Conservation (phyloP, 2,888 invertebrate genomes). For the Lathronympha strigana region DNA sequence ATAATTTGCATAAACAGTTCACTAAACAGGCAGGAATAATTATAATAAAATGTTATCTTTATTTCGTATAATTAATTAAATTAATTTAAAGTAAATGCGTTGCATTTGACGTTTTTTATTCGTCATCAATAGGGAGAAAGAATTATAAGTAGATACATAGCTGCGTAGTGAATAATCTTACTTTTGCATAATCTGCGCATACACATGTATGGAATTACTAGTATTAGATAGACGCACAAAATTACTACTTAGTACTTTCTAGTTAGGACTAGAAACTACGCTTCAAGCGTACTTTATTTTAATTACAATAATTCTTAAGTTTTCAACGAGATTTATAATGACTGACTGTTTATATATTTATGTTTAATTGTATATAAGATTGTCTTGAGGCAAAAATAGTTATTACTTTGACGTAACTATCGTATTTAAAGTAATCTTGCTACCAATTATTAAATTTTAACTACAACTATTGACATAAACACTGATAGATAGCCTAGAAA, state of each 20-base stretch:
- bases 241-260: conserved; percentile 40
- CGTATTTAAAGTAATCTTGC: no score
- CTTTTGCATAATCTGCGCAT: conserved; percentile 21
- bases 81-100: background rate
- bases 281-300: conserved; percentile 36
- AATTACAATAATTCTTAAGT: conserved; percentile 31
- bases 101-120: background rate
- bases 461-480: no score
- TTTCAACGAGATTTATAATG: conserved; percentile 32
- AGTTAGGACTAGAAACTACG: conserved; percentile 37
- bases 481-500: no score
- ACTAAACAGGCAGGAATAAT: background rate
- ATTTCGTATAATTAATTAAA: background rate
- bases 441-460: no score
- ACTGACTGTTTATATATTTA: conserved; percentile 3
- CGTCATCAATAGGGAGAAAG: background rate
- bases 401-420: no score
- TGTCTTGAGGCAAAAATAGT: background rate
- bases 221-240: conserved; percentile 42
- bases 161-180: conserved; percentile 22
- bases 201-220: conserved; percentile 40
- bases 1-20: conserved; percentile 5
- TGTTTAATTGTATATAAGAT: background rate
- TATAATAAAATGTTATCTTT: no score
- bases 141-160: background rate